Evolutionary conservation across 2,797 vertebrate species (phyloP), one percentile per base, ranked within the genome.

Genomic region (Peromyscus attwateri): DNA sequence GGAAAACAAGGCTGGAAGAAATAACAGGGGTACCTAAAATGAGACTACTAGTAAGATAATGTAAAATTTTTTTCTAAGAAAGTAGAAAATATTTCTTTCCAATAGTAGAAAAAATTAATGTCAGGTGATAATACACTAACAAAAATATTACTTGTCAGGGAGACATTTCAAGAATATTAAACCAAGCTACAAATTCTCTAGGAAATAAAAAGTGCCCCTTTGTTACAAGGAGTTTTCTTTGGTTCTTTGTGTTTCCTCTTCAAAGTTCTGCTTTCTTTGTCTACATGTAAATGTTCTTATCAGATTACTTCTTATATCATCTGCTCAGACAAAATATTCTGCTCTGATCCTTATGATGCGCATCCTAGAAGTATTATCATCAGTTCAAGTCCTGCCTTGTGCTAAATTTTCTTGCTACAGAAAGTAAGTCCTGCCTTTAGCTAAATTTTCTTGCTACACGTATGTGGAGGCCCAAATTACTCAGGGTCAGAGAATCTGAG

Each of bases 191-290:
- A 84, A 82, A 21, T 88, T 93, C 71, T 96, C 52, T 92, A 29
- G 87, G 46, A 80, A 91, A 91, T 89, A 55, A 89, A 94, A 87
- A 49, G 70, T 93, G 52, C 57, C 88, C 46, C 60, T 95, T 87
- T 88, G 52, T 92, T 68, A 91, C 84, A 29, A 29, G 4, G 46
- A 75, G 23, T 96, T 94, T 85, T 87, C 57, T 97, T 95, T 71
- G 46, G 40, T 92, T 96, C 66, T 89, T 95, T 46, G 19, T 95
- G 66, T 96, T 93, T 81, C 91, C 25, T 93, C 87, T 96, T 92
- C 85, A 79, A 34, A 95, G 79, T 97, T 92, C 82, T 10, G 6
- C 77, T 97, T 95, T 77, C 84, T 82, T 88, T 95, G 70, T 73
- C 76, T 23, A 79, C 87, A 5, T 94, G 52, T 68, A 87, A 90